Base-by-base conservation (phyloP, 2,888 invertebrate genomes). In the Melitaea athalia region DNA sequence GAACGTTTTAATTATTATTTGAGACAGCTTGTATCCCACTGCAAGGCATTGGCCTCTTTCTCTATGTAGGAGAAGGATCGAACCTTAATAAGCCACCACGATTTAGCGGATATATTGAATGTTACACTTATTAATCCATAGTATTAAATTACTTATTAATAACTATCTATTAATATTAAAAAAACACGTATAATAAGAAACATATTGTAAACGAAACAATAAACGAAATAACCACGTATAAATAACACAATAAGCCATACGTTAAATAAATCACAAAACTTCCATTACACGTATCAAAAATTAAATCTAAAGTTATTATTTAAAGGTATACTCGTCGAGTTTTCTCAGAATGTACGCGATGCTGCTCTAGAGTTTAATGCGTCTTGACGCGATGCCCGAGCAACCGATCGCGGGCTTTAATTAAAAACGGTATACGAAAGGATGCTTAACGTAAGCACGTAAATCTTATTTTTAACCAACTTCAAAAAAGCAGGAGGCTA, bases 381-480 rank as follows among this genome's bases (percentile, higher is more conserved):
- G 77, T 81, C 81, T 79, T 81, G 87, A 87, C 87, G 85, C 81
- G 79, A 55, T 75, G 75, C 81, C 81, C 80, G 83, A 80, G 79
- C 81, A 72, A 68, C 70, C 67, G 64, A 64, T 70, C 24, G 52
- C 72, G 73, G 75, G 74, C 78, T 81, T 87, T 88, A 89, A 89
- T 89, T 89, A 88, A 89, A 88, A 89, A 88, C 88, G 85, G 86
- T 87, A 87, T 83, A 80, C 82, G 80, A 82, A 85, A 65, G 68
- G 71, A 69, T 69, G 69, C 59, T 68, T 69, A 66, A 50, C 68
- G 64, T 64, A 59, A 63, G 63, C 67, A 67, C 64, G 67, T 69
- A 67, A 69, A 69, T 69, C 59, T 64, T 69, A 55, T 64, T 62
- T 67, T 59, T 62, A 59, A 24, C n/a, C n/a, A n/a, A n/a, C n/a